Percentiles rank a stretch among this genome's conserved stretches.
Evolutionary conservation across 2,797 vertebrate genomes (phyloP).

Genomic region (Echiichthys vipera): DNA sequence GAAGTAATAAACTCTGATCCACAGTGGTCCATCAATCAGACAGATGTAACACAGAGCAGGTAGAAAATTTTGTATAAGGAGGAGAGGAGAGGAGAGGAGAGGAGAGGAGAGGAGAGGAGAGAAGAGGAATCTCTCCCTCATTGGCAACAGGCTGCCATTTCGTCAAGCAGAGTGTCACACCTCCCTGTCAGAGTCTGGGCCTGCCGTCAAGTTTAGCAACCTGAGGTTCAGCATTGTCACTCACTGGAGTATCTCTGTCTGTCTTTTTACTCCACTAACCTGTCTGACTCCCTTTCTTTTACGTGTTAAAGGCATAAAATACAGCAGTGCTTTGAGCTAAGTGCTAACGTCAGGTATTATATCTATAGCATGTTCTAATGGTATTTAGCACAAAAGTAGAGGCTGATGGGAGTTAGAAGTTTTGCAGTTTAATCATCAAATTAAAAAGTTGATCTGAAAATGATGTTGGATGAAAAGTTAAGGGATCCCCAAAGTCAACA

Average conservation of each 20-base stretch:
- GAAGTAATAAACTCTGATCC: constrained; percentile 34
- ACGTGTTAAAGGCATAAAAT: background rate
- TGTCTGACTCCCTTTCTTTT: background rate
- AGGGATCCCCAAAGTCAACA: no score
- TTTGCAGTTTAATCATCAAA: no score
- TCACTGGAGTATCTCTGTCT: constrained; percentile 18
- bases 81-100: background rate
- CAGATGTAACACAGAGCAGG: constrained; percentile 24
- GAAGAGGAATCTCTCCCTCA: constrained; percentile 34
- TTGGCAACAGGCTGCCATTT: constrained; percentile 65
- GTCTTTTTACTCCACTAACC: background rate
- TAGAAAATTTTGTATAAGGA: constrained; percentile 23
- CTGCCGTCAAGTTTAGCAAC: constrained; percentile 64
- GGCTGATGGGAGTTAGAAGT: no score
- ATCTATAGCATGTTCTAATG: no score
- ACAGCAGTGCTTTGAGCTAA: background rate
- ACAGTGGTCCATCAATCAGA: constrained; percentile 23
- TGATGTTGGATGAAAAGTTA: no score
- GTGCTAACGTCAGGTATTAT: background rate
- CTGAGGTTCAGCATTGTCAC: constrained; percentile 40
- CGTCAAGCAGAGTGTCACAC: constrained; percentile 59
- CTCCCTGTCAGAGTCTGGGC: constrained; percentile 58
- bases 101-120: background rate
- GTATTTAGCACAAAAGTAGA: no score
- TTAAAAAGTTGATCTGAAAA: no score